A percentile compares a stretch with the other conserved stretches of the same genome.
phyloP scores from a whole-genome alignment of 2,888 invertebrate genomes.

The Tetragonisca angustula region DNA sequence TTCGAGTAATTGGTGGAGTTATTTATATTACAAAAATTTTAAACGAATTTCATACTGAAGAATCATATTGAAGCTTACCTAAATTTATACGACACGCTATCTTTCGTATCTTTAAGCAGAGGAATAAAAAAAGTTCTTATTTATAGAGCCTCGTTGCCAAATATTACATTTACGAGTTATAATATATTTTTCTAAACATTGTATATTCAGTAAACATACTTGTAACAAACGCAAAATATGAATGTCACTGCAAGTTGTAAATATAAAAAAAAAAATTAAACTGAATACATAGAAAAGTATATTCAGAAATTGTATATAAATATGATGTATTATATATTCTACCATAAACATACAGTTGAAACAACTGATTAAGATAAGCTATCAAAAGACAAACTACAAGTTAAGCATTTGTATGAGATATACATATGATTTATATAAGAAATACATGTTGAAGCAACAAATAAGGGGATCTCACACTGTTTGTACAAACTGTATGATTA shows the following conservation, averaged over 20 bases:
- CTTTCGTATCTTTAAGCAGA: not conserved
- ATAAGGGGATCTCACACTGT: constrained; percentile 38
- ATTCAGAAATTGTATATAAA: not conserved
- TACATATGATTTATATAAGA: constrained; percentile 9
- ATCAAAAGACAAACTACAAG: constrained; percentile 38
- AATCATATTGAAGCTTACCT: not conserved
- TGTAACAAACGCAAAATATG: not conserved
- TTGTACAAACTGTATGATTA: constrained; percentile 23
- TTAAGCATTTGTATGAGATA: constrained; percentile 16
- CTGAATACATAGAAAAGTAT: not conserved
- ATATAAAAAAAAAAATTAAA: constrained; percentile 22
- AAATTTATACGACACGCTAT: not conserved
- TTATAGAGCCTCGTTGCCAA: constrained; percentile 13
- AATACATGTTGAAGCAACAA: constrained; percentile 36
- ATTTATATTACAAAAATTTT: not conserved
- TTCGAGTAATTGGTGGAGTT: not conserved
- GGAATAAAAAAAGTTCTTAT: not conserved
- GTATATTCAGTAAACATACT: not conserved
- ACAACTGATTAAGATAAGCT: constrained; percentile 35
- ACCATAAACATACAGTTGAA: not conserved
- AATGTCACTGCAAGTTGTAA: not conserved
- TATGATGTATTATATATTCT: not conserved
- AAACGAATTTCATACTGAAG: not conserved
- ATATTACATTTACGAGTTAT: constrained; percentile 13
- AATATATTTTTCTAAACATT: not conserved